Conservation (phyloP, 2,113 vertebrate genomes). For the Dipodomys ordii region DNA sequence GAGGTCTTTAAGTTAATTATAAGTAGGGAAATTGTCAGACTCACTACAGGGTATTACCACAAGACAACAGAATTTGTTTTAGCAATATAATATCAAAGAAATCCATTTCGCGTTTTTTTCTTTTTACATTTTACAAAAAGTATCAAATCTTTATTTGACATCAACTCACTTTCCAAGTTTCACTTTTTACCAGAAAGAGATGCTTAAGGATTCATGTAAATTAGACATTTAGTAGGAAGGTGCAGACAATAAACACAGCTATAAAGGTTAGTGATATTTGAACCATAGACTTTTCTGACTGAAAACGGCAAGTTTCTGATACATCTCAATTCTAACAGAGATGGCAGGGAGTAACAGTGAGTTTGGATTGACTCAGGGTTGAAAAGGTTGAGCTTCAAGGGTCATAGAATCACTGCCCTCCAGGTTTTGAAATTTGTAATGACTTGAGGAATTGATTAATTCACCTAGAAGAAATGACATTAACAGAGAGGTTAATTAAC, state of each 20-base stretch:
- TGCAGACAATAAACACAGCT: not conserved
- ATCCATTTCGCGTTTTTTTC: not conserved
- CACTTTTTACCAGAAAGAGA: not conserved
- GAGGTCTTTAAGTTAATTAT: not conserved
- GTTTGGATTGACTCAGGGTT: not conserved
- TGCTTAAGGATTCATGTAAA: not conserved
- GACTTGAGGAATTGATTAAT: slow-evolving; percentile 9
- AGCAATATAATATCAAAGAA: slow-evolving; percentile 19
- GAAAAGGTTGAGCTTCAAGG: not conserved
- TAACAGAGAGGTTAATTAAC: not conserved
- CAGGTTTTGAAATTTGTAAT: slow-evolving; percentile 42
- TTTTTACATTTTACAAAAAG: no score
- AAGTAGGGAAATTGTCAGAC: not conserved
- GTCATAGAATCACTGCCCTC: not conserved
- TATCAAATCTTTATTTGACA: no score
- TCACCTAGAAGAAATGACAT: no score
- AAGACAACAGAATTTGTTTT: not conserved
- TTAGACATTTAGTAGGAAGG: not conserved
- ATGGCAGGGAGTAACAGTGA: not conserved
- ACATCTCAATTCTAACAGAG: not conserved
- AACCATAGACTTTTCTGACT: not conserved
- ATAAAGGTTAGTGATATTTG: slow-evolving; percentile 11
- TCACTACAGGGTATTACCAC: not conserved
- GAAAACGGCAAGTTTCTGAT: not conserved
- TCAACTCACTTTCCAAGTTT: no score